Evolutionary conservation across 2,797 vertebrate species (phyloP).

Genomic region (Mareca strepera): DNA sequence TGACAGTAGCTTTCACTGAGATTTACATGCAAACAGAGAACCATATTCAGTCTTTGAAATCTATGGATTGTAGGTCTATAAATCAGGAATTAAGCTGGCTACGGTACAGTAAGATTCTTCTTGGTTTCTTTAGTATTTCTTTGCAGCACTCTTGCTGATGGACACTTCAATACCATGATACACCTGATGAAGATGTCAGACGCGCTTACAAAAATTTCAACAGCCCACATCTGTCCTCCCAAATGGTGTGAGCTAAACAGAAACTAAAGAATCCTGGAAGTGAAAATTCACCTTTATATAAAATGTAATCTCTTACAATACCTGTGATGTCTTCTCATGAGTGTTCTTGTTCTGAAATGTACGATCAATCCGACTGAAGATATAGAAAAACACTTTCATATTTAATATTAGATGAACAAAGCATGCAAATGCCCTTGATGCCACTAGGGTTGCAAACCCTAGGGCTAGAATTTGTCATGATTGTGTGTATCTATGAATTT

Average conservation of each 20-base stretch:
- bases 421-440: conserved; percentile 14
- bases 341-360: conserved; percentile 12
- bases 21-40: background rate
- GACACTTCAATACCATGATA: background rate
- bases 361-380: conserved; percentile 16
- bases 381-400: conserved; percentile 20
- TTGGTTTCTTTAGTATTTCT: background rate
- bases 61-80: background rate
- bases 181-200: accelerated
- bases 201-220: background rate
- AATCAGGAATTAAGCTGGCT: background rate
- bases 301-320: background rate
- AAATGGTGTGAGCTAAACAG: background rate
- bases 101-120: background rate
- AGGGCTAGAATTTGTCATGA: background rate
- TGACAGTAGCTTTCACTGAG: background rate
- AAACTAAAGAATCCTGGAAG: background rate
- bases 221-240: background rate
- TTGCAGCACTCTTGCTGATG: background rate
- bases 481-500: conserved; percentile 7
- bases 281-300: background rate
- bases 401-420: background rate
- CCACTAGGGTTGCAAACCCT: background rate
- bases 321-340: background rate
- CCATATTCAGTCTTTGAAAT: background rate